Conservation (phyloP, 2,113 vertebrate species). For the Daubentonia madagascariensis region DNA sequence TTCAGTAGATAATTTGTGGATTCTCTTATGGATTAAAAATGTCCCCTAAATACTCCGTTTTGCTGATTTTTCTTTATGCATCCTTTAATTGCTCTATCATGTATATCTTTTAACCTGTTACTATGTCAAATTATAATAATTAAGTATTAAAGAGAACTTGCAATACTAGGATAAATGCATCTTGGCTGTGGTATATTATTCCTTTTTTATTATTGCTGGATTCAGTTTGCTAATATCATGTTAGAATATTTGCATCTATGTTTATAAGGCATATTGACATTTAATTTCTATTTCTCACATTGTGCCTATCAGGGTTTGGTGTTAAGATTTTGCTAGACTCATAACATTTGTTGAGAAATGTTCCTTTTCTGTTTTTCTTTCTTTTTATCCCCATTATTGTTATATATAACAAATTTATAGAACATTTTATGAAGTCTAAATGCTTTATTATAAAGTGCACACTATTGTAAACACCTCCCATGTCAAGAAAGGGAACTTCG, state of each 20-base stretch:
- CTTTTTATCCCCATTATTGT: background rate
- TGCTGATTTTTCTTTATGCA: background rate
- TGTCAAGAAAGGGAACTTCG: background rate
- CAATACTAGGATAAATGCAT: background rate
- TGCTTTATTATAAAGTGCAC: background rate
- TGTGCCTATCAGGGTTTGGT: background rate
- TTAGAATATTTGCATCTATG: background rate
- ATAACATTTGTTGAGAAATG: background rate
- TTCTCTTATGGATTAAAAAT: background rate
- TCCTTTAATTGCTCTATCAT: background rate
- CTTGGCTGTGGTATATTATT: too few relatives aligned
- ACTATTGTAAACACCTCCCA: background rate
- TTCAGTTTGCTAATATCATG: background rate
- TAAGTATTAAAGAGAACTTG: background rate
- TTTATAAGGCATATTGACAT: background rate
- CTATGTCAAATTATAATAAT: background rate
- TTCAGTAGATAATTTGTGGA: background rate
- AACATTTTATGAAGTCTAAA: background rate
- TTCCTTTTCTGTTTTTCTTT: background rate
- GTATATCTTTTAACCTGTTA: background rate
- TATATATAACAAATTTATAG: background rate
- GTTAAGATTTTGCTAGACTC: background rate
- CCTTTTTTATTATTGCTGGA: background rate
- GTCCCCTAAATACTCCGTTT: background rate
- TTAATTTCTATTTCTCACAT: background rate